Evolutionary conservation across 2,797 vertebrate species (phyloP).

Genomic region (Poeciliopsis presidionis): DNA sequence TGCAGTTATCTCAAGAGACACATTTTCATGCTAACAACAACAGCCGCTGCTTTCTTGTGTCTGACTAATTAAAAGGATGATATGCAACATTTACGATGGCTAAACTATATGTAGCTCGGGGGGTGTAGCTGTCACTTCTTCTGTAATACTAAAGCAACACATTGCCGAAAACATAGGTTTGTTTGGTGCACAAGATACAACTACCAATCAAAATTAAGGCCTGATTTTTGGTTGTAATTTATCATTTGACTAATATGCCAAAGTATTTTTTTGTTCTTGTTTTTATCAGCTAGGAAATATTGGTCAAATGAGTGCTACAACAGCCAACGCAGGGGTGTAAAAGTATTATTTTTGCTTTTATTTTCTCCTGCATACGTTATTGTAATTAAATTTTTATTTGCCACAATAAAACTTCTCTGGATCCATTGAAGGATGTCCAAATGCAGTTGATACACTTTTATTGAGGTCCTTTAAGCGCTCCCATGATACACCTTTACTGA

Average conservation of each 20-base stretch:
- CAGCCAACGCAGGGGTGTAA: not conserved
- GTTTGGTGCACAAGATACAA: not conserved
- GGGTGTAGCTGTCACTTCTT: slow-evolving; percentile 3
- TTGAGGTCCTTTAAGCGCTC: not conserved
- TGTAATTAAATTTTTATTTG: not conserved
- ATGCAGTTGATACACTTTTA: not conserved
- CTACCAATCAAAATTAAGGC: not conserved
- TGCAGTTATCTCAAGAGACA: slow-evolving; percentile 12
- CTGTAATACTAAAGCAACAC: not conserved
- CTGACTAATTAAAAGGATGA: not conserved
- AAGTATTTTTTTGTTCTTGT: not conserved
- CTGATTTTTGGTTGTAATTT: not conserved
- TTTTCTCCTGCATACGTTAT: not conserved
- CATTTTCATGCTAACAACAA: slow-evolving; percentile 10
- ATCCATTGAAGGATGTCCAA: not conserved
- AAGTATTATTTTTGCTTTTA: not conserved
- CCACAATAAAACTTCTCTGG: not conserved
- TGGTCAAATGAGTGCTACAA: not conserved
- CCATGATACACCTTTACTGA: not conserved
- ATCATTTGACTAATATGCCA: not conserved
- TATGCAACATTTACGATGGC: not conserved
- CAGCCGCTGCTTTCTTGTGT: not conserved
- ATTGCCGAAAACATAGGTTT: not conserved
- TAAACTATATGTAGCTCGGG: too few species aligned
- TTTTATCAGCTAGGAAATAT: not conserved